Evolutionary conservation across 1,140 invertebrate genomes (phyloP).

Genomic region (Drosophila pruinosa): DNA sequence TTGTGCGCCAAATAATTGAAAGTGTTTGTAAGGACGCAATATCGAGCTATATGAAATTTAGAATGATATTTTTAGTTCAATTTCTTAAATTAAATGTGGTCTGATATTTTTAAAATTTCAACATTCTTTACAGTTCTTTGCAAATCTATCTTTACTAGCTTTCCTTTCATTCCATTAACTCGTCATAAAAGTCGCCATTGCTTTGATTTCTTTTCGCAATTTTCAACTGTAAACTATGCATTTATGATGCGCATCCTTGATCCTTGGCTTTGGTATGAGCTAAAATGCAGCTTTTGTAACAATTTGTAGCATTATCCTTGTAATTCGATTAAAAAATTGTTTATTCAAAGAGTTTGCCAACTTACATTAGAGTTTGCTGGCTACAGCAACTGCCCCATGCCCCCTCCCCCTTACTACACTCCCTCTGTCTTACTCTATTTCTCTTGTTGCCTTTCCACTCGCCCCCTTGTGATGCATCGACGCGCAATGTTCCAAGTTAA

Average conservation of each 20-base stretch:
- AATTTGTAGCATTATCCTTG: constrained; percentile 15
- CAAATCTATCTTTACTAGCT: too few relatives aligned
- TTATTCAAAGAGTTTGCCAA: constrained; percentile 44
- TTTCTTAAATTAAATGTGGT: too few relatives aligned
- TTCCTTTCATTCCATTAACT: too few relatives aligned
- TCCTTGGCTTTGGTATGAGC: not conserved
- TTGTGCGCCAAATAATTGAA: too few relatives aligned
- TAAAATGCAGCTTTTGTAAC: not conserved
- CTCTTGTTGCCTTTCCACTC: not conserved
- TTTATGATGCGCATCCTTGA: not conserved
- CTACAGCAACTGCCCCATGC: not conserved
- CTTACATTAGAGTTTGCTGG: constrained; percentile 11
- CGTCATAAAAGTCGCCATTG: not conserved
- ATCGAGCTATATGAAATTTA: too few relatives aligned
- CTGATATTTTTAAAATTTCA: too few relatives aligned
- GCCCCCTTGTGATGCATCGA: constrained; percentile 65
- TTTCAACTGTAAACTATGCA: not conserved
- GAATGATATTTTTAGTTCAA: too few relatives aligned
- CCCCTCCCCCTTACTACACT: not conserved
- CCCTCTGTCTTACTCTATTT: not conserved
- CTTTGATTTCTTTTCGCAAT: not conserved
- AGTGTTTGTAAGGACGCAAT: too few relatives aligned
- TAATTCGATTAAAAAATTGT: constrained; percentile 48
- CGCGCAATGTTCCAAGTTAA: constrained; percentile 61
- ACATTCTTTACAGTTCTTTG: too few relatives aligned